Base-by-base conservation (phyloP, 2,113 vertebrate genomes). In the Hippocampus zosterae region DNA sequence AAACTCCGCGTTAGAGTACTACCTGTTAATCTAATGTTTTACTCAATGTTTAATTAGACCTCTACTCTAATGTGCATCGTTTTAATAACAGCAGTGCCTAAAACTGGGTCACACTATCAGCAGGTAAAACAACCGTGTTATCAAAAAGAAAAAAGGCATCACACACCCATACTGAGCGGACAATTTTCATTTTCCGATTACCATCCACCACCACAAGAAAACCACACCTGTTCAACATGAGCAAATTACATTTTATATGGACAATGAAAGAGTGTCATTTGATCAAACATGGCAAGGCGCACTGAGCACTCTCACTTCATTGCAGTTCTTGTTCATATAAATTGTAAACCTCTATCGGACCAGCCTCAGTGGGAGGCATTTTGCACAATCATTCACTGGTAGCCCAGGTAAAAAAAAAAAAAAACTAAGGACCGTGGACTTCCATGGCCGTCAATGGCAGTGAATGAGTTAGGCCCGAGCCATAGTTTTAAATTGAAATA, bases 91-190 rank as follows among this genome's bases (percentile, higher is more conserved):
- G 85, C 80, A 84, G 84, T 82, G 85, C 18, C 69, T 74, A 77
- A 79, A 87, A 84, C 61, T 79, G 82, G 80, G 76, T 83, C 86
- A 90, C 78, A 78, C 77, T 81, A 91, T 87, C 89, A 91, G 89
- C 88, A 91, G 81, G 81, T 85, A 77, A 67, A 89, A 78, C 72
- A 71, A 68, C 69, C 27, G 67, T 66, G 71, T 79, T 77, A 74
- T 67, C 25, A 52, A 66, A 66, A 75, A 62, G 65, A 29, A 8
- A 29, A 44, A 44, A 15, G 42, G 72, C 60, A 68, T 77, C 56
- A 77, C 37, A 72, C 68, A 53, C 73, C 53, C 65, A 53, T 69
- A 68, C 66, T 75, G 65, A 66, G 70, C 15, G 69, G 72, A 61
- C 37, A 6, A 65, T 72, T 62, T 72, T 62, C 44, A 64, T 41